A percentile compares a stretch with the other conserved stretches of the same genome.
Evolutionary conservation across 2,113 vertebrate species (phyloP).

Genomic region (Triplophysa dalaica): DNA sequence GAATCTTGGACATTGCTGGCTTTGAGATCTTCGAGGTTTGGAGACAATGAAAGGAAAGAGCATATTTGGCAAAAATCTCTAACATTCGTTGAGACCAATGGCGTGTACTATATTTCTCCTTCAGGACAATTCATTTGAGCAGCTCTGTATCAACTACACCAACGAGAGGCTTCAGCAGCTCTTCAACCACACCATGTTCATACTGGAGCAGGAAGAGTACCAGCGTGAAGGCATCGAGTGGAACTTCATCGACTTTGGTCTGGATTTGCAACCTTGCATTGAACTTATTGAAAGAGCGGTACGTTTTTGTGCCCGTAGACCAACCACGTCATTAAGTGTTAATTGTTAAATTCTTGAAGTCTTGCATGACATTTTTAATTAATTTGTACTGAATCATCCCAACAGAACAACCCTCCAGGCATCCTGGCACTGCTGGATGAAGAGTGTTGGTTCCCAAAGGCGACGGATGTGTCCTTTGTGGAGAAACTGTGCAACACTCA

Average conservation of each 20-base stretch:
- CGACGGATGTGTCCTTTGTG: conserved; percentile 94
- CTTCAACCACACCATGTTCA: conserved; percentile 99
- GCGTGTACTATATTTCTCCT: neutral
- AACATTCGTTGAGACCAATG: neutral
- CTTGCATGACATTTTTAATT: neutral
- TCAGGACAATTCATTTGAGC: conserved; percentile 92
- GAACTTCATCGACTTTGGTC: conserved; percentile 98
- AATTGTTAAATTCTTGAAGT: too few relatives aligned
- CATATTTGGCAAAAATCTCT: neutral
- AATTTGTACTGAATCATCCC: neutral
- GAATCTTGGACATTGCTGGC: conserved; percentile 89
- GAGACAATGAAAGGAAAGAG: neutral
- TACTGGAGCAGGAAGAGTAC: conserved; percentile 98
- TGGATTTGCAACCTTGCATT: conserved; percentile 92
- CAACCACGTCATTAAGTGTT: too few relatives aligned
- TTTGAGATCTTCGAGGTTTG: conserved; percentile 88
- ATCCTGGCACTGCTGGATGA: conserved; percentile 95
- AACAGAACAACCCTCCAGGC: conserved; percentile 92
- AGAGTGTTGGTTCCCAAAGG: conserved; percentile 98
- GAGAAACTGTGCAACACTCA: conserved; percentile 90
- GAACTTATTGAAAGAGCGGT: conserved; percentile 57
- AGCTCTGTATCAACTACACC: conserved; percentile 98
- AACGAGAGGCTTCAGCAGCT: conserved; percentile 98
- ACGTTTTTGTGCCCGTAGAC: too few relatives aligned
- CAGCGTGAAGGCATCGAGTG: conserved; percentile 98